Evolutionary conservation across 2,113 vertebrate species (phyloP).

Genomic region (Menura novaehollandiae): DNA sequence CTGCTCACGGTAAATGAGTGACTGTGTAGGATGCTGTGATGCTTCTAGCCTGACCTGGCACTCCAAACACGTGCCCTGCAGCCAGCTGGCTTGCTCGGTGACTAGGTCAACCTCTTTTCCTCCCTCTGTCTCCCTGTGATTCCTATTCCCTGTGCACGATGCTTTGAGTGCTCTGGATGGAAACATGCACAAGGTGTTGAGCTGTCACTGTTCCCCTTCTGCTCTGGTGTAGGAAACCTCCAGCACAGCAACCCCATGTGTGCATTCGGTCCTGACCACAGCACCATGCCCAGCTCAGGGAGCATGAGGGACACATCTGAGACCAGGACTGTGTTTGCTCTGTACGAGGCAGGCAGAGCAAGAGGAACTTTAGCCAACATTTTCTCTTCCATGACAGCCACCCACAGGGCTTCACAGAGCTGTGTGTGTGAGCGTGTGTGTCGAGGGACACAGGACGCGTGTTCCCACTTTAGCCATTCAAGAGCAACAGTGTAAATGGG

Average conservation of each 20-base stretch:
- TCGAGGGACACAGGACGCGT: neutral
- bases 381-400: neutral
- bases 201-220: neutral
- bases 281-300: neutral
- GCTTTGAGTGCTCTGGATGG: neutral
- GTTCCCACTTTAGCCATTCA: slow-evolving; percentile 37
- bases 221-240: neutral
- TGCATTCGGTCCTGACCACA: neutral
- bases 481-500: slow-evolving; percentile 17
- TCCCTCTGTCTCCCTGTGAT: neutral
- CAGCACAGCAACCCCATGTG: neutral
- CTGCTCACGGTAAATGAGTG: neutral
- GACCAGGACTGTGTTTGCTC: fast-evolving
- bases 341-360: neutral
- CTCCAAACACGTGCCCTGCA: neutral
- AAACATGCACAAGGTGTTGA: neutral
- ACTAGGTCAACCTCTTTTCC: neutral
- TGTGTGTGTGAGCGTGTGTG: neutral
- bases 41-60: neutral
- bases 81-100: neutral
- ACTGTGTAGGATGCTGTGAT: neutral
- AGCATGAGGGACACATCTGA: fast-evolving
- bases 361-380: neutral
- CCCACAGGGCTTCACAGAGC: neutral
- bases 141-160: neutral